These are phyloP conservation scores for Copidosoma aretas DNA, from an alignment of 2,888 invertebrate genomes.

Conservation along the genomic window DNA sequence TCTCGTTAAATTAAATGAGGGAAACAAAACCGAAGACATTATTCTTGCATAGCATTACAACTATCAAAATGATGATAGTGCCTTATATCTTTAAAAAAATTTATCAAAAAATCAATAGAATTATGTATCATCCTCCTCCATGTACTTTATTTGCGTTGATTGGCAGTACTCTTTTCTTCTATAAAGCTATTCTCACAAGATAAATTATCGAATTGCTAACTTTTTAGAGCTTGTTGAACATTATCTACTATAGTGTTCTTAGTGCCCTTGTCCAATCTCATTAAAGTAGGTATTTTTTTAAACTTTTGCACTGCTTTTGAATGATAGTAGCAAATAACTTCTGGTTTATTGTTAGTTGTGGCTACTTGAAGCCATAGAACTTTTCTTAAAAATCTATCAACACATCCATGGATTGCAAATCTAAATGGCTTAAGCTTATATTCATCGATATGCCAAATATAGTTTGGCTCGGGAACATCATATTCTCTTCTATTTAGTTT, in stretches of 20 bases:
- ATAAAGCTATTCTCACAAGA: constrained; percentile 27
- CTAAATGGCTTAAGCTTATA: constrained; percentile 40
- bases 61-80: constrained; percentile 5
- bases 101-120: constrained; percentile 25
- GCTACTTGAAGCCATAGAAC: constrained; percentile 34
- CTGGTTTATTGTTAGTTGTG: constrained; percentile 27
- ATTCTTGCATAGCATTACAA: not conserved
- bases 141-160: constrained; percentile 31
- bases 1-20: not conserved
- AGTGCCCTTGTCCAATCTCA: constrained; percentile 28
- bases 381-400: constrained; percentile 34
- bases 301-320: constrained; percentile 31
- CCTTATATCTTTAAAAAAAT: constrained; percentile 9
- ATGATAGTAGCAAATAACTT: constrained; percentile 8
- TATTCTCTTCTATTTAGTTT: constrained; percentile 5
- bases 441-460: constrained; percentile 36
- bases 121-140: constrained; percentile 26
- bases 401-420: constrained; percentile 36
- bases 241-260: constrained; percentile 24
- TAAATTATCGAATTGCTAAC: constrained; percentile 18
- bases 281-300: constrained; percentile 20
- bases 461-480: constrained; percentile 31
- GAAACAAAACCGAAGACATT: constrained; percentile 1
- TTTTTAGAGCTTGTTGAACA: constrained; percentile 18
- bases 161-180: constrained; percentile 26